Conservation (phyloP, 2,797 vertebrate species). For the Liasis olivaceus region DNA sequence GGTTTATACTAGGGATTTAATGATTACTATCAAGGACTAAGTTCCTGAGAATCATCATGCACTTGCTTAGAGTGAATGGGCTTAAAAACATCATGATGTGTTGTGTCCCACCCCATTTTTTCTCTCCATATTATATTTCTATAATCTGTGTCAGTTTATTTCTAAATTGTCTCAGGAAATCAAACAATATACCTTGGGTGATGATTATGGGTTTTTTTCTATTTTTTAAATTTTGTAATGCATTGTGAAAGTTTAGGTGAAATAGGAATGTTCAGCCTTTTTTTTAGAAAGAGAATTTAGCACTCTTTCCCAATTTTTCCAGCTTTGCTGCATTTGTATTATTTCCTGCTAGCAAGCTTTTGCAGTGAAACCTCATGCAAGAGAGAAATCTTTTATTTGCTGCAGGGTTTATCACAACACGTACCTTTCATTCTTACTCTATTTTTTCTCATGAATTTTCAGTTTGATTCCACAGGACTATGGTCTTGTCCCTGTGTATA, state of each 20-base stretch:
- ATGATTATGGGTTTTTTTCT: not conserved
- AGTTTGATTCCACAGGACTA: not conserved
- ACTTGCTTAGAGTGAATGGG: not conserved
- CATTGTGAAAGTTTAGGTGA: not conserved
- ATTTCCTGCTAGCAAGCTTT: not conserved
- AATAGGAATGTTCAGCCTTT: not conserved
- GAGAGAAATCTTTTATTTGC: not conserved
- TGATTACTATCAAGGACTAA: not conserved
- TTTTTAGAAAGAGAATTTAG: not conserved
- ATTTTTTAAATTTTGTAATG: not conserved
- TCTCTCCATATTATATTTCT: not conserved
- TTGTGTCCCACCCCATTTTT: not conserved
- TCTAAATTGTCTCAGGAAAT: not conserved
- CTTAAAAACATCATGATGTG: not conserved
- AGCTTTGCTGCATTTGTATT: not conserved
- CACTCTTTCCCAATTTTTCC: not conserved
- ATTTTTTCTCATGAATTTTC: too few species aligned
- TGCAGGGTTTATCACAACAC: not conserved
- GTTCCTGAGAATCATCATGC: not conserved
- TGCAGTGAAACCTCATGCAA: not conserved
- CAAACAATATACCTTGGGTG: too few species aligned
- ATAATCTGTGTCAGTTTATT: not conserved
- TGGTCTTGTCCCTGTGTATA: not conserved
- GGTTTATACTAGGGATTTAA: not conserved
- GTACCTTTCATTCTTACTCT: not conserved